A percentile compares a stretch with the other conserved stretches of the same genome.
These are phyloP conservation scores for Hirundichthys speculiger DNA, from an alignment of 2,113 vertebrate species.

Conservation along the genomic window DNA sequence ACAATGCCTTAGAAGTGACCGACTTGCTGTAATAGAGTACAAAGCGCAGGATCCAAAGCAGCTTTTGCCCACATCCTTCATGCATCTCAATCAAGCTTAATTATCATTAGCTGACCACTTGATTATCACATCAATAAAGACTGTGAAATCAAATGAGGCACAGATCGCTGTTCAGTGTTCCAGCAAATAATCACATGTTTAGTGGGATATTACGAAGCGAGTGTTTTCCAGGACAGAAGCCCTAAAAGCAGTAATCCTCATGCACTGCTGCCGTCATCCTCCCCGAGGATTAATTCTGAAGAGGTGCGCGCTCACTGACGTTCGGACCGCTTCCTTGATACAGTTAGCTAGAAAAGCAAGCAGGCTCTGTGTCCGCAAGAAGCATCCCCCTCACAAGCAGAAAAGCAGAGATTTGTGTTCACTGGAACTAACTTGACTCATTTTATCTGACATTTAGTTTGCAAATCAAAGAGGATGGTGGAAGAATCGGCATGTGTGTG, in stretches of 20 bases:
- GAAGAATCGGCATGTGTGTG: slow-evolving; percentile 8
- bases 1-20: slow-evolving; percentile 47
- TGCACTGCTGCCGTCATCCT: slow-evolving; percentile 49
- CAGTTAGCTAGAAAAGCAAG: slow-evolving; percentile 55
- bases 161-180: slow-evolving; percentile 24
- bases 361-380: slow-evolving; percentile 48
- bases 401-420: slow-evolving; percentile 51
- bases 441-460: slow-evolving; percentile 39
- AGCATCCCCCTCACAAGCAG: slow-evolving; percentile 43
- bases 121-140: slow-evolving; percentile 72
- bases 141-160: slow-evolving; percentile 52
- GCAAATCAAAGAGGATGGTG: slow-evolving; percentile 55
- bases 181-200: slow-evolving; percentile 50
- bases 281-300: slow-evolving; percentile 72
- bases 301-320: slow-evolving; percentile 68
- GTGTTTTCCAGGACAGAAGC: slow-evolving; percentile 65
- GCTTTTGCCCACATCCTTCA: slow-evolving; percentile 25
- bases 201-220: slow-evolving; percentile 41
- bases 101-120: slow-evolving; percentile 67
- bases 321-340: slow-evolving; percentile 67
- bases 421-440: slow-evolving; percentile 64
- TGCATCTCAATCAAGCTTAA: slow-evolving; percentile 34
- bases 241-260: slow-evolving; percentile 73
- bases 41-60: slow-evolving; percentile 62
- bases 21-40: slow-evolving; percentile 37